Conservation (phyloP, 2,113 vertebrate species). For the Macheiramphus alcinus region DNA sequence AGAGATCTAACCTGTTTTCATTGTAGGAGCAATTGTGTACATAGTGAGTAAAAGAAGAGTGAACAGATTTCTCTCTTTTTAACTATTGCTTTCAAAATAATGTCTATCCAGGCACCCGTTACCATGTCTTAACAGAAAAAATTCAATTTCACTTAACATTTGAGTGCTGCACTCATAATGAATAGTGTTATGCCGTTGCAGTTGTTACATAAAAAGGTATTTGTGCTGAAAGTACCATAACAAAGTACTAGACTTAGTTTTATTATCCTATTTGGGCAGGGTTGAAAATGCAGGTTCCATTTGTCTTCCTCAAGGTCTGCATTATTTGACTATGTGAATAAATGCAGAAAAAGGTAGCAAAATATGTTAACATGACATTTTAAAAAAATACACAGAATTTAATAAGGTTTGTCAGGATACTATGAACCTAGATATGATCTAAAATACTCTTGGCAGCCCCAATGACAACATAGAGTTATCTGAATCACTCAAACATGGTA, state of each 20-base stretch:
- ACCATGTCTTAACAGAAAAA: neutral
- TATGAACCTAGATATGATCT: neutral
- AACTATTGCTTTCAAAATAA: neutral
- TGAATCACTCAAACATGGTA: neutral
- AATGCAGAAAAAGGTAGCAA: neutral
- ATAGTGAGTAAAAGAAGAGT: neutral
- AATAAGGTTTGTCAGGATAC: neutral
- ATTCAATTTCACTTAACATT: neutral
- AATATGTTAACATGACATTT: neutral
- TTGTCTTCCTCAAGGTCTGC: neutral
- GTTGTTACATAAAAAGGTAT: neutral
- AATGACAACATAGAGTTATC: neutral
- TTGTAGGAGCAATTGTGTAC: neutral
- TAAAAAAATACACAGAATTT: neutral
- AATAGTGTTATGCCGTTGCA: neutral
- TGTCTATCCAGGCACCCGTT: neutral
- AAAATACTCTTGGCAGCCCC: neutral
- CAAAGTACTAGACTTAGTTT: neutral
- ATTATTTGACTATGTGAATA: neutral
- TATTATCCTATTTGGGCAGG: neutral
- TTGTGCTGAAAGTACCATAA: neutral
- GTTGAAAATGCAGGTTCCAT: neutral
- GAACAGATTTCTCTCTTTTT: neutral
- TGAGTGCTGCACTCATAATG: neutral
- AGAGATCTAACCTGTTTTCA: constrained; percentile 13